phyloP scores from a whole-genome alignment of 2,113 vertebrate species.

The Dasyurus viverrinus region DNA sequence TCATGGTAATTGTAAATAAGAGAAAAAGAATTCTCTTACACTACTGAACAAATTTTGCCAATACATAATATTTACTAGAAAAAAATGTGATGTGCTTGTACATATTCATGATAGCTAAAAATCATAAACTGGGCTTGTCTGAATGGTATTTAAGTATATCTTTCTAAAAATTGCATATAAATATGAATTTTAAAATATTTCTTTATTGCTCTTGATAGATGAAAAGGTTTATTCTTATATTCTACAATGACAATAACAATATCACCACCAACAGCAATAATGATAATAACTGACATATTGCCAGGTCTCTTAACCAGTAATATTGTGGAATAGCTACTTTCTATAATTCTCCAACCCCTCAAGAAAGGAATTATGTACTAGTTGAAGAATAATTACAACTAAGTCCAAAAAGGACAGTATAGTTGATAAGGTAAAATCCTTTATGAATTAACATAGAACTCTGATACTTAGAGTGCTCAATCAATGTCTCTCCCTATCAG shows the following conservation, averaged over 20 bases:
- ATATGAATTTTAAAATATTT: background rate
- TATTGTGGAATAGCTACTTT: background rate
- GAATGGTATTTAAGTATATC: background rate
- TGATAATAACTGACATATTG: background rate
- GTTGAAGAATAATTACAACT: constrained; percentile 1
- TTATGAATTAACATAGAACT: background rate
- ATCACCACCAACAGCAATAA: background rate
- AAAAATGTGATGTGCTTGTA: background rate
- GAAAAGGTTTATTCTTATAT: background rate
- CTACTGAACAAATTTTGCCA: background rate
- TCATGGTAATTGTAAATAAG: background rate
- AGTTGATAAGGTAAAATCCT: background rate
- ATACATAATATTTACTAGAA: background rate
- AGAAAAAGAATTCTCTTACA: background rate
- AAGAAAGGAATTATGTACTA: background rate
- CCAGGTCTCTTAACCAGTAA: background rate
- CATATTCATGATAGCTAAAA: background rate
- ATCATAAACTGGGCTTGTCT: background rate
- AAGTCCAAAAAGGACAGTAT: background rate
- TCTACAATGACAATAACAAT: background rate
- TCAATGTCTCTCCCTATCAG: background rate
- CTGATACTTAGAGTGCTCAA: background rate
- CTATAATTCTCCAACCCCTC: background rate
- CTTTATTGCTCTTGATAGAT: background rate
- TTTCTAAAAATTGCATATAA: background rate